These are phyloP conservation scores for Diogma glabrata DNA, from an alignment of 2,888 invertebrate genomes.

Conservation along the genomic window DNA sequence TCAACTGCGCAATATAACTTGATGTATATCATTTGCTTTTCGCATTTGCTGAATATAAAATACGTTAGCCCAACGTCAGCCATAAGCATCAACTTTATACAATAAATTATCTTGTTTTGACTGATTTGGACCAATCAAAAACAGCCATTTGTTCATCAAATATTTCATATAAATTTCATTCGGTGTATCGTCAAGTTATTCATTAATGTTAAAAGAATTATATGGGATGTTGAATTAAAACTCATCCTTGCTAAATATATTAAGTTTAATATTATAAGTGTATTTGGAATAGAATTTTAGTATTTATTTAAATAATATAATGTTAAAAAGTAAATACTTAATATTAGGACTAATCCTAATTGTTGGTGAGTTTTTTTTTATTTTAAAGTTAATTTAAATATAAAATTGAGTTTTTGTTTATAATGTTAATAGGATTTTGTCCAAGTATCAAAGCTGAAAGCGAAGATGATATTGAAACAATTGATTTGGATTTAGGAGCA, in stretches of 20 bases:
- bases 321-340: background rate
- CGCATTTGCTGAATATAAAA: too few species aligned
- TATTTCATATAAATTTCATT: conserved; percentile 7
- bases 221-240: background rate
- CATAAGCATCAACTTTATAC: too few species aligned
- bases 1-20: too few species aligned
- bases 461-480: conserved; percentile 40
- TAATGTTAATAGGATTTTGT: background rate
- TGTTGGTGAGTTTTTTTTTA: conserved; percentile 26
- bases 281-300: background rate
- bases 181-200: background rate
- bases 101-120: conserved; percentile 2
- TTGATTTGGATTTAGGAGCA: conserved; percentile 71
- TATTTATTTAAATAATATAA: background rate
- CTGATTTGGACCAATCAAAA: conserved; percentile 30
- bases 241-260: conserved; percentile 1
- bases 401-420: conserved; percentile 10
- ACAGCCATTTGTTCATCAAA: conserved; percentile 23
- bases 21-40: too few species aligned
- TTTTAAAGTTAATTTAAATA: background rate
- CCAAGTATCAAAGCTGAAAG: conserved; percentile 19
- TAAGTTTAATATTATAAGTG: background rate
- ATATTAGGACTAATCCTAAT: conserved; percentile 26
- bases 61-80: too few species aligned
- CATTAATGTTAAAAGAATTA: background rate